Percentiles rank a stretch among this genome's conserved stretches.
Conservation (phyloP, 2,888 invertebrate species). For the Amblyjoppa proteus region DNA sequence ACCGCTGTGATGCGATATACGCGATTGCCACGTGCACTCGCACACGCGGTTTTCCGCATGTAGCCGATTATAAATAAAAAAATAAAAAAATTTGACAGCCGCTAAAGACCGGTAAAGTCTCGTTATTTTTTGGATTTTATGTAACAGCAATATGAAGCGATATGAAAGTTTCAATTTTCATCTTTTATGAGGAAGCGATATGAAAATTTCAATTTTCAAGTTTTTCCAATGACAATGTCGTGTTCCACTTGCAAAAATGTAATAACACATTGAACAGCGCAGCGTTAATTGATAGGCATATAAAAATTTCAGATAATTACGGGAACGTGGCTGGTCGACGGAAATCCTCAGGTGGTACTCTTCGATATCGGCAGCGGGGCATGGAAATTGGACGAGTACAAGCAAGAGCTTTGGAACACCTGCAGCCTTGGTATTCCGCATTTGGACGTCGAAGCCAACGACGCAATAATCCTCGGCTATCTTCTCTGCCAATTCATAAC, state of each 20-base stretch:
- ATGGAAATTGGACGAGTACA: conserved; percentile 98
- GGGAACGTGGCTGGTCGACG: conserved; percentile 99
- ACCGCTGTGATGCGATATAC: conserved; percentile 7
- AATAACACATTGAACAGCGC: not conserved
- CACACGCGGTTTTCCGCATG: conserved; percentile 11
- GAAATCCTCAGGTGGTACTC: conserved; percentile 98
- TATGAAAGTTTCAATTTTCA: too few species aligned
- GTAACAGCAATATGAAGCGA: not conserved
- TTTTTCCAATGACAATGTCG: too few species aligned
- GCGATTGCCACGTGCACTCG: conserved; percentile 30
- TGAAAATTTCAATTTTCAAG: too few species aligned
- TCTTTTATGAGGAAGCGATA: too few species aligned
- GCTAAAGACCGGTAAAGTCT: not conserved
- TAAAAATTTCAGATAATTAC: conserved; percentile 90
- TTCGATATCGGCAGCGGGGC: conserved; percentile 99
- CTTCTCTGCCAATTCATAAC: conserved; percentile 97
- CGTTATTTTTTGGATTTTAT: conserved; percentile 8
- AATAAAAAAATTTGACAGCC: not conserved
- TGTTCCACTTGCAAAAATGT: not conserved
- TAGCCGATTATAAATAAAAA: conserved; percentile 1
- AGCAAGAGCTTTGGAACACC: conserved; percentile 96
- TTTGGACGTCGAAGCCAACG: conserved; percentile 97
- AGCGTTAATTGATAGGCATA: conserved; percentile 15
- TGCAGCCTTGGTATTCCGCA: conserved; percentile 97
- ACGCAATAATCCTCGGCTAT: conserved; percentile 98